phyloP scores from a whole-genome alignment of 2,113 vertebrate genomes.

The Gymnorhina tibicen region DNA sequence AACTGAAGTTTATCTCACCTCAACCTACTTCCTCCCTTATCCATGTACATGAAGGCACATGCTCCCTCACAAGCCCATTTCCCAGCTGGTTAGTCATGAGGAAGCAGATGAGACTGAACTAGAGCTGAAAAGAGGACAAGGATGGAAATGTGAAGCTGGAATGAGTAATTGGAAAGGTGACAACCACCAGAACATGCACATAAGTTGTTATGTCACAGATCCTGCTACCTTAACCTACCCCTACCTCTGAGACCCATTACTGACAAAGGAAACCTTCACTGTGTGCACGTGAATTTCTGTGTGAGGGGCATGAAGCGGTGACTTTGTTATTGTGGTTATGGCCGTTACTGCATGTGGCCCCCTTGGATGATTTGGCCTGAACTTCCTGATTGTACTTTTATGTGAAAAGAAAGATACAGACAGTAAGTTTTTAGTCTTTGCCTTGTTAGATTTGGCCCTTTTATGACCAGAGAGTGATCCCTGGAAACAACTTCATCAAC shows the following conservation, averaged over 20 bases:
- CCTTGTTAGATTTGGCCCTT: neutral
- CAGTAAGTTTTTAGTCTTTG: neutral
- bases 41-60: neutral
- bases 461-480: neutral
- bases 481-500: neutral
- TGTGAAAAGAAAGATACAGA: neutral
- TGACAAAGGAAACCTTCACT: neutral
- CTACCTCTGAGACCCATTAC: neutral
- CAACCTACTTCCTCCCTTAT: neutral
- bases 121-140: neutral
- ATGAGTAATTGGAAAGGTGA: neutral
- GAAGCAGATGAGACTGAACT: neutral
- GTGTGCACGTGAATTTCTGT: neutral
- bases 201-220: neutral
- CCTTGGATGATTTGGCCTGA: neutral
- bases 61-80: accelerated
- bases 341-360: neutral
- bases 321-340: neutral
- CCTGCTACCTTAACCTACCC: neutral
- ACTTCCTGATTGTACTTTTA: neutral
- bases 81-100: neutral
- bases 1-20: neutral
- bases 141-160: neutral
- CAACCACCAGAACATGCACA: neutral
- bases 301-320: neutral